Conservation (phyloP, 2,113 vertebrate species). For the Myotis davidii region DNA sequence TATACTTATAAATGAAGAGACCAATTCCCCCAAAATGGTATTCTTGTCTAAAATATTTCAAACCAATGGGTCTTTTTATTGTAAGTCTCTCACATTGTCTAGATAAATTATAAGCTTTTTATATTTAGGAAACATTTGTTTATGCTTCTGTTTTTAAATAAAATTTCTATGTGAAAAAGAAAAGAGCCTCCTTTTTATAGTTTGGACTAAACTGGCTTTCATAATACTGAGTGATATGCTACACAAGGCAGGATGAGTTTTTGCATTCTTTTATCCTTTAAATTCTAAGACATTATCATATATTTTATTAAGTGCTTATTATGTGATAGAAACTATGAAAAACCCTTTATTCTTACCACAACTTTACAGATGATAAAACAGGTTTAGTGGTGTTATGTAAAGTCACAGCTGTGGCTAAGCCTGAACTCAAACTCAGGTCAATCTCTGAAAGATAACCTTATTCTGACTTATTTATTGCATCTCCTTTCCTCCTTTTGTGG, state of each 20-base stretch:
- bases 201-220: neutral
- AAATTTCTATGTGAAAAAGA: too few species aligned
- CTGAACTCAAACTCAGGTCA: neutral
- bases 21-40: neutral
- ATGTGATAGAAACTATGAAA: neutral
- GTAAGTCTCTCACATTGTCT: neutral
- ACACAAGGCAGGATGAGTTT: neutral
- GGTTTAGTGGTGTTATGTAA: neutral
- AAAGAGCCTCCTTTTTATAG: neutral
- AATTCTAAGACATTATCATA: neutral
- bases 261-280: neutral
- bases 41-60: neutral
- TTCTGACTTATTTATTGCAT: neutral
- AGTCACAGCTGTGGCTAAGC: neutral
- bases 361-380: neutral
- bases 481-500: neutral
- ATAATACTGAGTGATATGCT: neutral
- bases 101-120: neutral
- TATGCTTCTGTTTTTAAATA: constrained; percentile 5
- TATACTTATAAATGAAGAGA: neutral
- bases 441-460: neutral
- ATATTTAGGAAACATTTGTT: neutral
- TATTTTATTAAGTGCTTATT: neutral
- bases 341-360: neutral
- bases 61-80: neutral